Evolutionary conservation across 2,797 vertebrate species (phyloP), one percentile per base, ranked within the genome.

Genomic region (Prunella strophiata): DNA sequence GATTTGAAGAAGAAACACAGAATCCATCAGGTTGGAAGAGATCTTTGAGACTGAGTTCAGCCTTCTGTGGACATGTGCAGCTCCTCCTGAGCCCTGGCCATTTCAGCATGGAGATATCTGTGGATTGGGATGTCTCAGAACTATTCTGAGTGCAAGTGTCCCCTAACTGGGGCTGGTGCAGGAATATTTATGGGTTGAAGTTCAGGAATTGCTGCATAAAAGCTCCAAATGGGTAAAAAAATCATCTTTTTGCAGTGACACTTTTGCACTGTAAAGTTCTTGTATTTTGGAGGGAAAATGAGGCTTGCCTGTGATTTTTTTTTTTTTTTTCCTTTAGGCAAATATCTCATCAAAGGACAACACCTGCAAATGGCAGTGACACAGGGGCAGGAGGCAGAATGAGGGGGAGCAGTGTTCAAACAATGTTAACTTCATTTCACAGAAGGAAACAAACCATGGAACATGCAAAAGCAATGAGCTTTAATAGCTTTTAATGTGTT

Each of bases 401-500:
- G 27, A 32, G 48, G 32, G 34, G 45, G 6, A 77, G 22, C 9
- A 20, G 11, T 22, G n/a, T 71, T 71, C 58, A 61, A 66, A 86
- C 79, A 72, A 29, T 5, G 40, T 58, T 30, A 82, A 27, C 55
- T 66, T 76, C 40, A 42, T 76, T 82, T 87, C 57, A 79, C 45
- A 63, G 23, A 11, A 63, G 38, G 67, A 76, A 93, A 74, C 54
- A 45, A 67, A 10, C 18, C 36, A 7, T 21, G 50, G 68, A 83
- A 92, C 48, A 83, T 52, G 59, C 58, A 82, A 94, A 92, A 91
- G 32, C 62, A 96, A 43, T 80, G 74, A 52, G 47, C 85, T 97
- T 93, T 86, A 87, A 75, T 94, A 75, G 50, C 32, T 86, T 95
- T 91, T 79, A 89, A 79, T 76, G 38, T 38, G 52, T 50, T 88